Base-by-base conservation (phyloP, 2,113 vertebrate genomes). In the Coryphaenoides rupestris region DNA sequence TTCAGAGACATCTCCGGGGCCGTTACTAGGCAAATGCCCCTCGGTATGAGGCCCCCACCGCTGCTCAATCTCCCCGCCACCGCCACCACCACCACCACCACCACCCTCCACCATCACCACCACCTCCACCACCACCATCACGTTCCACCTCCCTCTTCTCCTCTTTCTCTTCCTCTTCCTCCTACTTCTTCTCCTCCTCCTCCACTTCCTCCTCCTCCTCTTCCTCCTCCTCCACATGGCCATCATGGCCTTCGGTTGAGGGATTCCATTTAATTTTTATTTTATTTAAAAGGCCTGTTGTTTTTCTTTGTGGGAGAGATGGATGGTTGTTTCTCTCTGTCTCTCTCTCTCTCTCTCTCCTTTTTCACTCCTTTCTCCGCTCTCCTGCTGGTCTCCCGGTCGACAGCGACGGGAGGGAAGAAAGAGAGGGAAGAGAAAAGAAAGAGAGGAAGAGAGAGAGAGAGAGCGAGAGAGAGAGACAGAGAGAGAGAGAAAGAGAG, bases 21-120 rank as follows among this genome's bases (percentile, higher is more conserved):
- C 81, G 84, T 88, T 89, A 87, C 86, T 82, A 87, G 86, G 85
- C 85, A 77, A 88, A 84, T 85, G 83, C 86, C 85, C 88, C 80
- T 84, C 82, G 78, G 82, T 82, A 84, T 80, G 74, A 73, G 70
- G 73, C 66, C 78, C 62, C 62, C 46, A 17, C 17, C 53, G 5
- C 13, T 5, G 26, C n/a, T 65, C 62, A 47, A 22, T 55, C 26
- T 45, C 45, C 52, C 46, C 60, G 56, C 33, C 23, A 46, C 50
- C 26, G 12, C 47, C 22, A 49, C 47, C 16, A 16, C 47, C 4
- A 13, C 4, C 40, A 45, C 40, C n/a, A n/a, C n/a, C n/a, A n/a
- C n/a, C n/a, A n/a, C n/a, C n/a, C n/a, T n/a, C n/a, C n/a, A n/a
- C n/a, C 5, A 5, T 6, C 40, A 45, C 40, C 4, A 5, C 4